These are phyloP conservation scores for Cerceris ruficornis DNA, from an alignment of 2,888 invertebrate genomes.

Conservation along the genomic window DNA sequence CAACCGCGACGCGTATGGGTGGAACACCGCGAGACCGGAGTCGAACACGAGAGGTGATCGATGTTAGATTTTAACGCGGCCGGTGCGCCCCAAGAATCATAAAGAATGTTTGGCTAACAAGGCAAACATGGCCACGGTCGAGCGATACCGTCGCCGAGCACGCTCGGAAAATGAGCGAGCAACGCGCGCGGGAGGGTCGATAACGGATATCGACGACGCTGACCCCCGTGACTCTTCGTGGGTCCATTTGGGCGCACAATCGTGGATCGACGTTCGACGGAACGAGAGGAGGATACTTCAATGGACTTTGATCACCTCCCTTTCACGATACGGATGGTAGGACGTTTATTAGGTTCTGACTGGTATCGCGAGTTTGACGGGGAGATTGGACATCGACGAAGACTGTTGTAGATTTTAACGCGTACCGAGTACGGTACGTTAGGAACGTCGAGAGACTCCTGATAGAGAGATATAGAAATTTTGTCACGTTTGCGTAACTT, in stretches of 20 bases:
- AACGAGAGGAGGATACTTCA: constrained; percentile 12
- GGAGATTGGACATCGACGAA: no score
- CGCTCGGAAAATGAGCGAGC: constrained; percentile 63
- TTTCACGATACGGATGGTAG: no score
- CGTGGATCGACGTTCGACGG: constrained; percentile 58
- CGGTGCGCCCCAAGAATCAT: constrained; percentile 53
- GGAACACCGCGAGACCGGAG: constrained; percentile 42
- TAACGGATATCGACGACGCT: constrained; percentile 59
- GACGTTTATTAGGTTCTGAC: no score
- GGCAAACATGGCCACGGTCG: constrained; percentile 62
- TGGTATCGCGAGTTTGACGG: no score
- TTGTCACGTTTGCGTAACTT: no score
- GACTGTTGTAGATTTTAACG: no score
- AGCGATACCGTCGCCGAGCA: constrained; percentile 53
- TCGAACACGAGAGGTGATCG: constrained; percentile 66
- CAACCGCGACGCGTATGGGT: constrained; percentile 29
- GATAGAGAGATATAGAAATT: no score
- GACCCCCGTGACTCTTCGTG: constrained; percentile 51
- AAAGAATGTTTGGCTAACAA: constrained; percentile 71
- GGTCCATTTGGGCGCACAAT: constrained; percentile 39
- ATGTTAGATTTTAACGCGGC: constrained; percentile 68
- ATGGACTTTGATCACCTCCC: constrained; percentile 5
- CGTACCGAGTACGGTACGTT: no score
- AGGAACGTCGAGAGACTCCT: no score
- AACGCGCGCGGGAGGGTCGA: constrained; percentile 51